Evolutionary conservation across 1,140 invertebrate genomes (phyloP).

Genomic region (Tetranychus cinnabarinus): DNA sequence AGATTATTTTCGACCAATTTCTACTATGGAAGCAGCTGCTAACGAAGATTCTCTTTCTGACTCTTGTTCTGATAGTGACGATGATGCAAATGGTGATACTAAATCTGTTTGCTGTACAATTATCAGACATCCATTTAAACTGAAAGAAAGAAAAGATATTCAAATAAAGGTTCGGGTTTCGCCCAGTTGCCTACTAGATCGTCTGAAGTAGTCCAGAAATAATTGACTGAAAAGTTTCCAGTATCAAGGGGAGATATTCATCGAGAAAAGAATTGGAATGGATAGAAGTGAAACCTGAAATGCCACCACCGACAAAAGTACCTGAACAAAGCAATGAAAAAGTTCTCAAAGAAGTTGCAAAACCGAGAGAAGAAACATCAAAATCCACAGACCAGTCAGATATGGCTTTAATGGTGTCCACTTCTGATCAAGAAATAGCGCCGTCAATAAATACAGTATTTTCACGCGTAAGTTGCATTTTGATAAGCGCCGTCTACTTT

Average conservation of each 20-base stretch:
- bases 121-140: too few relatives aligned
- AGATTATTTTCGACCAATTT: not conserved
- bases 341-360: too few relatives aligned
- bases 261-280: conserved; percentile 56
- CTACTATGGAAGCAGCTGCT: not conserved
- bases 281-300: conserved; percentile 17
- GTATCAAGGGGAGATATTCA: conserved; percentile 79
- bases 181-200: not conserved
- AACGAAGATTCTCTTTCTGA: too few relatives aligned
- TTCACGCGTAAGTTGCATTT: too few relatives aligned
- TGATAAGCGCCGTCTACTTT: too few relatives aligned
- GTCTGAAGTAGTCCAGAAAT: not conserved
- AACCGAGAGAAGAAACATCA: conserved; percentile 16
- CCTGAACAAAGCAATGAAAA: too few relatives aligned
- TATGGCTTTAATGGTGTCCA: conserved; percentile 12
- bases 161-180: not conserved
- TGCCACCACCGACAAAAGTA: too few relatives aligned
- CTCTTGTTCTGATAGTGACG: too few relatives aligned
- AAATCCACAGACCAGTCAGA: conserved; percentile 33
- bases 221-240: conserved; percentile 64
- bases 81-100: too few relatives aligned
- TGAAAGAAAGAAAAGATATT: too few relatives aligned
- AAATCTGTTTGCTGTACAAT: too few relatives aligned
- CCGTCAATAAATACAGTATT: too few relatives aligned
- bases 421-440: not conserved